Evolutionary conservation across 2,888 invertebrate genomes (phyloP), one percentile per base, ranked within the genome.

Genomic region (Phaedon cochleariae): DNA sequence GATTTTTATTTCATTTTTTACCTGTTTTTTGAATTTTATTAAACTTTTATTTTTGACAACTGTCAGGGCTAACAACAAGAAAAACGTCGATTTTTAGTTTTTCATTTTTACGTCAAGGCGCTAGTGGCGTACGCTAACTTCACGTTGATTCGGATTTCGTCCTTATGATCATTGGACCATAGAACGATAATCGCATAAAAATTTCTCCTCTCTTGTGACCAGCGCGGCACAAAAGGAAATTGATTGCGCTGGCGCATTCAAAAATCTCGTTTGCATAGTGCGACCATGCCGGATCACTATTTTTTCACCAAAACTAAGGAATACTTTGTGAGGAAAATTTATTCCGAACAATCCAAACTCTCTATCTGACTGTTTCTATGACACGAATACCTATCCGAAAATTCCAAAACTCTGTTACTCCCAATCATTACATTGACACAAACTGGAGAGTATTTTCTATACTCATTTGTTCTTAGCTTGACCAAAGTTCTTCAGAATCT

Each of bases 71-170:
- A n/a, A 71, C 68, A 74, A 72, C 70, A 66, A 74, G 73, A 81
- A 82, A 82, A 74, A 73, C 65, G 80, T 81, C 79, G 77, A 77
- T 78, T 80, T 81, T 81, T 45, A 80, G 80, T 81, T 81, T 70
- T 72, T 73, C 78, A 81, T 82, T 82, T 80, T 80, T 78, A 75
- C 79, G 71, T 74, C 59, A 66, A 74, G 76, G 81, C 82, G 81
- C 81, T 80, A 74, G 75, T 79, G 79, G 41, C 15, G 15, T 9
- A 2, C 41, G 41, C 15, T 6, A 15, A 10, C 10, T 15, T 4
- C 2, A 1, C 3, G 6, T 15, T 41, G n/a, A 15, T 41, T 15
- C 41, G 15, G 15, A 61, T 54, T 61, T 61, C 53, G 52, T 26
- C 67, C 67, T 70, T 75, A 64, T 58, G 60, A 31, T 22, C 9